Percentiles rank a stretch among this genome's conserved stretches.
Evolutionary conservation across 2,113 vertebrate species (phyloP).

Genomic region (Eolophus roseicapilla): DNA sequence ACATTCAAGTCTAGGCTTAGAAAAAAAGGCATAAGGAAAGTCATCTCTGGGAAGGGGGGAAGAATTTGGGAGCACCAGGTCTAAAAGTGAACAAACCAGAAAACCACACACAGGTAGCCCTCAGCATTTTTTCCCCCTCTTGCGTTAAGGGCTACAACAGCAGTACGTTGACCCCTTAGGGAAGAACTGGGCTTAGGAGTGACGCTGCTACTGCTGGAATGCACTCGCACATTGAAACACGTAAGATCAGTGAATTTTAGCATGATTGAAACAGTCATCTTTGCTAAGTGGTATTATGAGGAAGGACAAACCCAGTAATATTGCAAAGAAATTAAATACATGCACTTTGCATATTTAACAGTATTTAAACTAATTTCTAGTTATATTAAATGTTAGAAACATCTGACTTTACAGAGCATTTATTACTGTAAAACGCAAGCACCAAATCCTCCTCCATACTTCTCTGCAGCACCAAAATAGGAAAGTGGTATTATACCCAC

Average conservation of each 20-base stretch:
- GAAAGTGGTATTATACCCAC: not conserved
- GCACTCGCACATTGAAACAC: not conserved
- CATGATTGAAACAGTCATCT: not conserved
- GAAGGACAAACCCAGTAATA: not conserved
- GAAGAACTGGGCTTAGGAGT: not conserved
- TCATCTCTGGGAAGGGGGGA: not conserved
- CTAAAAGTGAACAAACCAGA: not conserved
- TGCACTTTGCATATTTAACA: not conserved
- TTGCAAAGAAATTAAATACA: not conserved
- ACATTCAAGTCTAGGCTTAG: not conserved
- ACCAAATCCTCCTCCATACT: not conserved
- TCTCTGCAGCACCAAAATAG: not conserved
- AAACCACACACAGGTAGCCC: no score
- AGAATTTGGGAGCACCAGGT: not conserved
- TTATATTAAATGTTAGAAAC: not conserved
- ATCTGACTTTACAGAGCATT: not conserved
- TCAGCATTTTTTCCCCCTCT: accelerated
- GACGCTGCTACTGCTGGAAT: not conserved
- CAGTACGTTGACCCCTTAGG: not conserved
- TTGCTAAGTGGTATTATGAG: not conserved
- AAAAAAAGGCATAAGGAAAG: not conserved
- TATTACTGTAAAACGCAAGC: not conserved
- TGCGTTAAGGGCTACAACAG: not conserved
- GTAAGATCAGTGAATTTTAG: not conserved
- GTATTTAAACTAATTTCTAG: not conserved